Evolutionary conservation across 2,797 vertebrate species (phyloP).

Genomic region (Anas acuta): DNA sequence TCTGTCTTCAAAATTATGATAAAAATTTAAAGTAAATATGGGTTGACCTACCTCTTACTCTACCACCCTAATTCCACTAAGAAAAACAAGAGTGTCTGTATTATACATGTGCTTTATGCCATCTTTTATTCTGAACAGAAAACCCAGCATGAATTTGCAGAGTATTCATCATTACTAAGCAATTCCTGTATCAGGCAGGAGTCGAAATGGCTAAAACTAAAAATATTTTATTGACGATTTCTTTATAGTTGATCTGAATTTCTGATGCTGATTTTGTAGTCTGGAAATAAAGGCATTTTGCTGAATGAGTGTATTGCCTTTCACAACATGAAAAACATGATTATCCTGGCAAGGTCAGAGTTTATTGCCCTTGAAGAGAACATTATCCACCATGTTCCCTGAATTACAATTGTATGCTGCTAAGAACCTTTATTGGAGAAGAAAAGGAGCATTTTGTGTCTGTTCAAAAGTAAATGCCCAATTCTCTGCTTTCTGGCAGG

Average conservation of each 20-base stretch:
- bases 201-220: background rate
- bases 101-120: background rate
- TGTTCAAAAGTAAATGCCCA: background rate
- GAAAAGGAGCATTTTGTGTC: background rate
- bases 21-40: rapidly evolving
- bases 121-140: background rate
- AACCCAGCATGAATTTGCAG: background rate
- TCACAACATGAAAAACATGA: background rate
- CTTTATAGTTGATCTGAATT: background rate
- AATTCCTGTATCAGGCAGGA: background rate
- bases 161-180: background rate
- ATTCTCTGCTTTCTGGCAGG: background rate
- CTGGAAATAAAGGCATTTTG: background rate
- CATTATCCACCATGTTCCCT: background rate
- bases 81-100: background rate
- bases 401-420: background rate
- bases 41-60: background rate
- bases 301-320: background rate
- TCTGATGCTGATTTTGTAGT: background rate
- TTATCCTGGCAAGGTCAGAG: background rate
- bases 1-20: background rate
- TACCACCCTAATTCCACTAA: background rate
- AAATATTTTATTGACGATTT: background rate
- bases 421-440: background rate
- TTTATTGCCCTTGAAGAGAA: slow-evolving; percentile 45